Conservation (phyloP, 2,113 vertebrate species). For the Mobula hypostoma region DNA sequence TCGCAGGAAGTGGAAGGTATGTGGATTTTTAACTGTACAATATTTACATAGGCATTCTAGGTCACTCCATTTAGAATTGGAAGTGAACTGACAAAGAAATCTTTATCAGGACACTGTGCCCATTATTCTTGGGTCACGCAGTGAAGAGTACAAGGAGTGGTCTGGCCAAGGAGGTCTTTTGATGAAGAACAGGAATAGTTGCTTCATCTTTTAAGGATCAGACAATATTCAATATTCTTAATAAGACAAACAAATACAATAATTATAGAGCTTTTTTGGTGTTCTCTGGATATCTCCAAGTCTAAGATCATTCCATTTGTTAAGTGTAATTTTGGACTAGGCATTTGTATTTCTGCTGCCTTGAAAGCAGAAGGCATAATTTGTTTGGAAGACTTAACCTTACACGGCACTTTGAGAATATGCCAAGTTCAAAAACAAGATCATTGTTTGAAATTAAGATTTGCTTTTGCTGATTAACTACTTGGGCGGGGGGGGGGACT, state of each 20-base stretch:
- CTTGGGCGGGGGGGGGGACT: no score
- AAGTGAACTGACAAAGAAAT: background rate
- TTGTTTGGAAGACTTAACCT: background rate
- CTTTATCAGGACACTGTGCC: background rate
- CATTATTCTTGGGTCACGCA: background rate
- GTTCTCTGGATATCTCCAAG: background rate
- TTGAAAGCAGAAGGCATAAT: background rate
- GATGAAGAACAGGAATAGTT: background rate
- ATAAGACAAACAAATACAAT: background rate
- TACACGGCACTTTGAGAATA: background rate
- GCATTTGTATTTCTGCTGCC: background rate
- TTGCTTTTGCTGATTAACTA: no score
- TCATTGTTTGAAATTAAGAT: background rate
- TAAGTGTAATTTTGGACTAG: background rate
- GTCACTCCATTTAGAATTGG: background rate
- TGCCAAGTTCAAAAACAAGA: background rate
- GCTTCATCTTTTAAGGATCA: background rate
- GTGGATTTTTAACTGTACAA: conserved; percentile 41
- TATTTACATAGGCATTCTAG: background rate
- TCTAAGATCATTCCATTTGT: no score
- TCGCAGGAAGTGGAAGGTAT: conserved; percentile 94
- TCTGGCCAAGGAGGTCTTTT: background rate
- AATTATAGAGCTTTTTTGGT: background rate
- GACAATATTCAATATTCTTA: background rate
- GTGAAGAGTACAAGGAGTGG: background rate